These are phyloP conservation scores for Gryllus longicercus DNA, from an alignment of 2,888 invertebrate genomes.

Conservation along the genomic window DNA sequence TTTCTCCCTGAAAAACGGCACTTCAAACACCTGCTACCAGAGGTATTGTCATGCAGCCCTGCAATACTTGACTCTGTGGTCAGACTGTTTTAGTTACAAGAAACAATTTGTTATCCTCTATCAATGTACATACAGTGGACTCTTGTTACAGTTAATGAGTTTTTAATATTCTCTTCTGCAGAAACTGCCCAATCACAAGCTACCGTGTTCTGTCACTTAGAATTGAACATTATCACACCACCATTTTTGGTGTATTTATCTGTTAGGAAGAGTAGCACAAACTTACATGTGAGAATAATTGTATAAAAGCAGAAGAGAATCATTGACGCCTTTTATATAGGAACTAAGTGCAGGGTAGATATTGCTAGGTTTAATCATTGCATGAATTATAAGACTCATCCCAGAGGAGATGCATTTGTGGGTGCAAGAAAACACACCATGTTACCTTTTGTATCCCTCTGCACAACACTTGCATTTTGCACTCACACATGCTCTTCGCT, in stretches of 20 bases:
- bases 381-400: background rate
- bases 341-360: background rate
- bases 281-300: conserved; percentile 7
- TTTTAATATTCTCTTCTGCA: background rate
- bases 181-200: background rate
- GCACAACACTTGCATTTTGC: background rate
- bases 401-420: background rate
- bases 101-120: background rate
- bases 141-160: background rate
- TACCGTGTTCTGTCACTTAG: background rate
- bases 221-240: too few species aligned
- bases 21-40: too few species aligned
- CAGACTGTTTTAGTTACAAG: too few species aligned
- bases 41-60: too few species aligned
- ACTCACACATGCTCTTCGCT: background rate
- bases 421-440: background rate
- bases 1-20: too few species aligned
- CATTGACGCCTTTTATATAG: background rate
- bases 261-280: background rate
- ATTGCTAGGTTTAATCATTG: too few species aligned
- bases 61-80: too few species aligned
- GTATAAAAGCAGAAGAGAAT: background rate
- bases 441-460: background rate
- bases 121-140: background rate
- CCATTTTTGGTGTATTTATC: background rate